A percentile compares a stretch with the other conserved stretches of the same genome.
phyloP scores from a whole-genome alignment of 2,113 vertebrate species.

The Aptenodytes patagonicus region DNA sequence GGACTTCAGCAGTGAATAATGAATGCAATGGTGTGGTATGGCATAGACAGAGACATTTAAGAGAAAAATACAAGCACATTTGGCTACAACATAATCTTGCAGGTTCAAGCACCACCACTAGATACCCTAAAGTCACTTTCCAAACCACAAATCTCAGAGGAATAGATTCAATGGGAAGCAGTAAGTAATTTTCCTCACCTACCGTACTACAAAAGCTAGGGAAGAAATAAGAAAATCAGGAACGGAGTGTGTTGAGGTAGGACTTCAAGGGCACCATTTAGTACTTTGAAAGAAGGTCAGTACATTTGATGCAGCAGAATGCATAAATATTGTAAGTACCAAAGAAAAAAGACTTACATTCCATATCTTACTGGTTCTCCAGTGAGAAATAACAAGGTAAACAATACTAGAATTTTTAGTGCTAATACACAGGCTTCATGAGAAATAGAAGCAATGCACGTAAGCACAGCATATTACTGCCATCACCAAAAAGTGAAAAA shows the following conservation, averaged over 20 bases:
- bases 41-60: accelerated
- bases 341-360: not conserved
- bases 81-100: not conserved
- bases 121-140: not conserved
- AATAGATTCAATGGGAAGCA: not conserved
- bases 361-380: not conserved
- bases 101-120: not conserved
- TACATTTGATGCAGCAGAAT: not conserved
- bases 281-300: not conserved
- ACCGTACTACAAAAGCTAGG: not conserved
- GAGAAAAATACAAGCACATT: not conserved
- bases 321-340: not conserved
- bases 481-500: not conserved
- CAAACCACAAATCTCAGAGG: not conserved
- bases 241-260: not conserved
- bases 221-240: not conserved
- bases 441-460: not conserved
- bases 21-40: not conserved
- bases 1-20: not conserved
- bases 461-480: not conserved
- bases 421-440: not conserved
- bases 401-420: not conserved
- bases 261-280: not conserved
- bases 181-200: not conserved
- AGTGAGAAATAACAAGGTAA: not conserved